Base-by-base conservation (phyloP, 1,140 invertebrate species). In the Microplitis mediator region DNA sequence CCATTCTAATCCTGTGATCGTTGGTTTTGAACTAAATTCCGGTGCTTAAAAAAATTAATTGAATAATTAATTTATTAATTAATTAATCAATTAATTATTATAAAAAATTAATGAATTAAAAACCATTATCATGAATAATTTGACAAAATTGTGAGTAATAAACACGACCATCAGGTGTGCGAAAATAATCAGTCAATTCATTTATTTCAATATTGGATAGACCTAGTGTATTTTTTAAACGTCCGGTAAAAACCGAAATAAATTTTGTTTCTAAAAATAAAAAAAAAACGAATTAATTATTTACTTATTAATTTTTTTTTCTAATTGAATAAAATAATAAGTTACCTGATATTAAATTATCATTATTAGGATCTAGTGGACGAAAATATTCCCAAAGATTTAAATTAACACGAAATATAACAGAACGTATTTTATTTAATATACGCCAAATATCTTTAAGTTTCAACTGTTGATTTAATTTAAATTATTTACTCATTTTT, bases 341-440 rank as follows among this genome's bases (percentile, higher is more conserved):
- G 73, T 35, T 87, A 92, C 92, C 91, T 77, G 92, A 92, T 56
- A 93, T 89, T 45, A 93, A 87, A 54, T 88, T 89, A 79, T 90
- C 91, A 58, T 89, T 88, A 51, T 90, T 84, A 0, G 91, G 90
- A 85, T 93, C 92, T 34, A 93, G 83, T 9, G 89, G 87, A 35
- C 86, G 87, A 80, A 92, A 91, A 84, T 91, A 91, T 73, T 91
- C 88, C 87, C 91, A 91, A 67, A 93, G 86, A 82, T 92, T 90
- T 61, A 93, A 88, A 13, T 90, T 90, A 65, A 91, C 87, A 67
- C 91, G 90, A 80, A 91, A 92, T 54, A 90, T 88, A 2, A 91
- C 90, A 4, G 91, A 89, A 69, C 91, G 89, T 77, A 93, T 92
- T 88, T 93, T 93, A 83, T 93, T 92, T 84, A 91, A 93, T 39